phyloP scores from a whole-genome alignment of 2,797 vertebrate species.

The Enteromius trimaculatus region DNA sequence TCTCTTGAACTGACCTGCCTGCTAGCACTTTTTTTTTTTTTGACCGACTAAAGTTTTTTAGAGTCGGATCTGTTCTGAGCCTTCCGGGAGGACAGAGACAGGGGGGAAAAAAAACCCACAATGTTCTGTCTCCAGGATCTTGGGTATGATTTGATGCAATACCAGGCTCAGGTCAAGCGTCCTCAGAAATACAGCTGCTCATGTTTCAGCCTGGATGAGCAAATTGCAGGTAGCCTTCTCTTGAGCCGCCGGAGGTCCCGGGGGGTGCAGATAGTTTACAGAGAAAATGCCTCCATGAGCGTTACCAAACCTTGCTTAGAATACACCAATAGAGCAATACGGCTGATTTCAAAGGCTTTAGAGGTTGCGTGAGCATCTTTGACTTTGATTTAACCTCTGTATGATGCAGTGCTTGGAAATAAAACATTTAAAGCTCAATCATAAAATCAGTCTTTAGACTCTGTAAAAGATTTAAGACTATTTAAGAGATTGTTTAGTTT shows the following conservation, averaged over 20 bases:
- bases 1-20: constrained; percentile 14
- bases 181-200: constrained; percentile 17
- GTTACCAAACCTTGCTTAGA: not conserved
- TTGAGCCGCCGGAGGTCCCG: not conserved
- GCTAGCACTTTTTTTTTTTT: not conserved
- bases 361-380: not conserved
- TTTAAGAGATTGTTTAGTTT: too few relatives aligned
- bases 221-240: constrained; percentile 23
- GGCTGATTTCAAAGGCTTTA: constrained; percentile 8
- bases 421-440: not conserved
- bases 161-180: constrained; percentile 16
- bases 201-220: constrained; percentile 36
- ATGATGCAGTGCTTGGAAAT: not conserved
- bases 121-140: constrained; percentile 5
- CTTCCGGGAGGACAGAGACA: constrained; percentile 1
- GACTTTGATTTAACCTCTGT: constrained; percentile 13
- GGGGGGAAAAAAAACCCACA: not conserved
- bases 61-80: not conserved
- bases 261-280: not conserved
- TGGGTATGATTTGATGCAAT: constrained; percentile 18
- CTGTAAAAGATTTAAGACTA: too few relatives aligned
- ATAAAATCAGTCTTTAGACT: too few relatives aligned
- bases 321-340: not conserved
- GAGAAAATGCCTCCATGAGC: not conserved
- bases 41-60: not conserved